A percentile compares a stretch with the other conserved stretches of the same genome.
Conservation (phyloP, 2,888 invertebrate species). For the Drosophila histrio region DNA sequence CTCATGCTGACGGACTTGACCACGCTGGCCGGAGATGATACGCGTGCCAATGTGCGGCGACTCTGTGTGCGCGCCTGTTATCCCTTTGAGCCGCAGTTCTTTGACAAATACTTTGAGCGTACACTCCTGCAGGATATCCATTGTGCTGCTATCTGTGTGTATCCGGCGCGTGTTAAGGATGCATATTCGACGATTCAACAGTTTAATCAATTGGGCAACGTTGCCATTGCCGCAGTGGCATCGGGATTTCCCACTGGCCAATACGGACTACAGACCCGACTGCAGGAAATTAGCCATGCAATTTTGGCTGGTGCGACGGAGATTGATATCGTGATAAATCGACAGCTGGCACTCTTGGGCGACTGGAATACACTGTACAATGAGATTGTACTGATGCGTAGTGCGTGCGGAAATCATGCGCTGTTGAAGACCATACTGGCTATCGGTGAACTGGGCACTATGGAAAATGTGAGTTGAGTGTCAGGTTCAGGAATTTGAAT, state of each 20-base stretch:
- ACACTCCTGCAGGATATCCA: conserved; percentile 83
- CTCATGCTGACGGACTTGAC: conserved; percentile 96
- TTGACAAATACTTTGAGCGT: conserved; percentile 70
- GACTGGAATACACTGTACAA: conserved; percentile 92
- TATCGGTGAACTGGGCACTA: conserved; percentile 94
- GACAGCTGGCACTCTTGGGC: conserved; percentile 92
- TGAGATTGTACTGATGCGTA: conserved; percentile 92
- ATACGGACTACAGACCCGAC: conserved; percentile 90
- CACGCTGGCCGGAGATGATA: conserved; percentile 93
- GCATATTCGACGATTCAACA: conserved; percentile 87
- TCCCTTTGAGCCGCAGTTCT: conserved; percentile 83
- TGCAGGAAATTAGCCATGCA: conserved; percentile 93
- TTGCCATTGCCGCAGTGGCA: conserved; percentile 95
- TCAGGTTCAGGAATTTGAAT: too few relatives aligned
- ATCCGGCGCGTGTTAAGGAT: conserved; percentile 93
- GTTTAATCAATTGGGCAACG: conserved; percentile 85
- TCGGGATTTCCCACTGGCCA: conserved; percentile 98
- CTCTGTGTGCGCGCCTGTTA: conserved; percentile 89
- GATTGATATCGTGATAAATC: conserved; percentile 97
- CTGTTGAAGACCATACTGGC: conserved; percentile 97
- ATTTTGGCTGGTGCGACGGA: conserved; percentile 94
- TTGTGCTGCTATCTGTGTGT: conserved; percentile 97
- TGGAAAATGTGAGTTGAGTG: conserved; percentile 87
- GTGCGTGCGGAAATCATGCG: conserved; percentile 89
- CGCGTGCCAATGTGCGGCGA: conserved; percentile 90